Base-by-base conservation (phyloP, 2,113 vertebrate genomes). In the Cheilinus undulatus region DNA sequence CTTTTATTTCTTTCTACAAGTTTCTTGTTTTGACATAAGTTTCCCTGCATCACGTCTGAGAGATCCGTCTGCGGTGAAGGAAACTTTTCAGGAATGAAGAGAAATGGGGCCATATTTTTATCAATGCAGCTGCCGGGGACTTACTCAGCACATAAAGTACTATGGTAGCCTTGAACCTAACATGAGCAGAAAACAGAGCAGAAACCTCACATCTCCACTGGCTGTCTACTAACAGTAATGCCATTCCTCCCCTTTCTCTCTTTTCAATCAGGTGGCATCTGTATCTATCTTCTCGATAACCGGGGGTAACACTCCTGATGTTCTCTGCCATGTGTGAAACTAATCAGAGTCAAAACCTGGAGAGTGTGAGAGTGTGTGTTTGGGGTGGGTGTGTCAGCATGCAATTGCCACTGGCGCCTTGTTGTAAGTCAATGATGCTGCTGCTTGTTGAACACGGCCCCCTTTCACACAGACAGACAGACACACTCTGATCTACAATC, bases 361-460 rank as follows among this genome's bases (percentile, higher is more conserved):
- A 40, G 52, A 50, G 57, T 49, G 20, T 17, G 19, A 51, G 65
- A 40, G 23, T 48, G 46, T 22, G 12, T 42, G 32, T 63, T 9
- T 71, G 49, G 46, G 20, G 23, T 67, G 45, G 30, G 46, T 63
- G 42, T 80, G 52, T 71, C 19, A 61, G 28, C 60, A 26, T 63
- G 43, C 72, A 58, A 51, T 74, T 73, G 79, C 87, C 76, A 69
- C 65, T 63, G 78, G 80, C 80, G 78, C 50, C 73, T 72, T 83
- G 71, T 76, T 86, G 81, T 85, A 70, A 88, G 76, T 77, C 85
- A 73, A 65, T 82, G 77, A 85, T 72, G 72, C 65, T 78, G 67
- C 69, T 3, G 46, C 73, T 82, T 75, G 72, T 81, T 77, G 52
- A 81, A 82, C 73, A 85, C 67, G 71, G 36, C 50, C 51, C 73